Conservation (phyloP, 2,888 invertebrate genomes). For the Byasa hedistus region DNA sequence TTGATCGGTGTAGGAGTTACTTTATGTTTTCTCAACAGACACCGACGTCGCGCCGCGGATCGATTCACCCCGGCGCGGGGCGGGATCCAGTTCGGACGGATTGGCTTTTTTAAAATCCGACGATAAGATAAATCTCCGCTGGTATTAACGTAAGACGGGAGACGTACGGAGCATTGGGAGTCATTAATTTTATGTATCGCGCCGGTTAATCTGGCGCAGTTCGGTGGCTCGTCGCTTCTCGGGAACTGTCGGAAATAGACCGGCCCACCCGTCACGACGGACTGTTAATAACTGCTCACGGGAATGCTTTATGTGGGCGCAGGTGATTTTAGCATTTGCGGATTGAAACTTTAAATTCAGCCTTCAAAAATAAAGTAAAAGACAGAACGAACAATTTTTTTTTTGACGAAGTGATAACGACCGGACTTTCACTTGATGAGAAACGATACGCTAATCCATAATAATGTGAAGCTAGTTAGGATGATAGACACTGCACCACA, state of each 20-base stretch:
- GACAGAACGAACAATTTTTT: too few species aligned
- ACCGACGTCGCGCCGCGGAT: slow-evolving; percentile 45
- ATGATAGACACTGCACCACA: too few species aligned
- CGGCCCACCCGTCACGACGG: slow-evolving; percentile 54
- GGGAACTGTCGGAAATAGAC: slow-evolving; percentile 65
- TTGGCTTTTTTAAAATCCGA: slow-evolving; percentile 48
- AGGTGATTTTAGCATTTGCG: not conserved
- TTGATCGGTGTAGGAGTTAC: slow-evolving; percentile 78
- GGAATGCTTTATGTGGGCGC: slow-evolving; percentile 4
- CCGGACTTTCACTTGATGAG: too few species aligned
- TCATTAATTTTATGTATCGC: slow-evolving; percentile 64
- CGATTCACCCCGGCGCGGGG: slow-evolving; percentile 46
- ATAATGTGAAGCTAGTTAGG: too few species aligned
- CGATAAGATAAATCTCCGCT: slow-evolving; percentile 45
- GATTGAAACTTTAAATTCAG: not conserved
- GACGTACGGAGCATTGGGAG: slow-evolving; percentile 45
- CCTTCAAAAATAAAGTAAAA: not conserved
- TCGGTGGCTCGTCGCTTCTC: slow-evolving; percentile 47
- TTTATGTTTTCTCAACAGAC: slow-evolving; percentile 59
- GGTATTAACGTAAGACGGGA: slow-evolving; percentile 47
- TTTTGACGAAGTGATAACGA: too few species aligned
- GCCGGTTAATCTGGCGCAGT: slow-evolving; percentile 53
- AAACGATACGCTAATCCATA: too few species aligned
- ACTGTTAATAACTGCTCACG: slow-evolving; percentile 29
- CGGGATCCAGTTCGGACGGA: slow-evolving; percentile 38